Base-by-base conservation (phyloP, 2,888 invertebrate genomes). In the Eudasyphora cyanicolor region DNA sequence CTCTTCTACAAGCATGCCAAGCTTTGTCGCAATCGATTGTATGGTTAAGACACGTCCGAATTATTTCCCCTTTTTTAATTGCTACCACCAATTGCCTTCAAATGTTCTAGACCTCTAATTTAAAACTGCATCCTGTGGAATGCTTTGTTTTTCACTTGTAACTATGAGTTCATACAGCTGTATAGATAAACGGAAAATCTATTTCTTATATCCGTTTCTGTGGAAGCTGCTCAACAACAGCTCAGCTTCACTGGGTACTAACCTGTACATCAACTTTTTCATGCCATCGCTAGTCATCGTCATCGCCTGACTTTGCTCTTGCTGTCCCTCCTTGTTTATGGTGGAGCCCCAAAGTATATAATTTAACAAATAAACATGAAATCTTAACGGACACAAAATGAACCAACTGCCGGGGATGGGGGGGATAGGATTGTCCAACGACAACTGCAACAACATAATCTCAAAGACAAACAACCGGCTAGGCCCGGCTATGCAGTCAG, bases 251-350 rank as follows among this genome's bases (percentile, higher is more conserved):
- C 27, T 27, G 79, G 49, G 76, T 62, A 83, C 70, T 74, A 83
- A 83, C 83, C 74, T 77, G 83, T 71, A 74, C 74, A 74, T 77
- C 79, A 74, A 77, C 83, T 83, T 80, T 83, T 80, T 74, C 76
- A 51, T 69, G 64, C 54, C 54, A 60, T 19, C 21, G 74, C 21
- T 32, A n/a, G 45, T 35, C 51, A 10, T 51, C 21, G 21, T 8
- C 51, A 51, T 12, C n/a, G 24, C 4, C 51, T 45, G 74, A 10
- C 38, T 29, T 19, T 12, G 29, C 29, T 35, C 60, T 45, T 62
- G 24, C n/a, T 57, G 24, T 51, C 17, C 69, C 60, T 69, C 17
- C 45, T 64, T n/a, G 29, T 19, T 54, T 51, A 38, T 51, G 69
- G 35, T 77, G 70, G 70, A 38, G 62, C 14, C n/a, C 14, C 60